phyloP scores from a whole-genome alignment of 2,888 invertebrate genomes.

The Clusia tigrina region DNA sequence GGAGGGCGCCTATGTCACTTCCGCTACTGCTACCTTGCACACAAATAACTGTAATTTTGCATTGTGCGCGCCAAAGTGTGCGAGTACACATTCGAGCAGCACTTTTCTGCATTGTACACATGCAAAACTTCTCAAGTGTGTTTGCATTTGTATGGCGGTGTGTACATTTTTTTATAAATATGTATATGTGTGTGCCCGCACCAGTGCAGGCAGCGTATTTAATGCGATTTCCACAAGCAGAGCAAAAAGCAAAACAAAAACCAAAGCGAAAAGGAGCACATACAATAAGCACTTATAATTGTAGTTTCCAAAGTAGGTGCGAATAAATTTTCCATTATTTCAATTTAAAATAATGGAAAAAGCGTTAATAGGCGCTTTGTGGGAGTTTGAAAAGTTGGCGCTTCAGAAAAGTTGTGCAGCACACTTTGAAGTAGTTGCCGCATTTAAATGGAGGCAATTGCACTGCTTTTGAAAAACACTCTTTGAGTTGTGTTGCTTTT shows the following conservation, averaged over 20 bases:
- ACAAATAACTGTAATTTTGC: conserved; percentile 56
- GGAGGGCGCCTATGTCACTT: background rate
- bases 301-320: conserved; percentile 25
- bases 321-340: conserved; percentile 25
- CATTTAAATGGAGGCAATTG: no score
- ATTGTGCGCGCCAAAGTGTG: conserved; percentile 39
- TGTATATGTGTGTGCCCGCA: background rate
- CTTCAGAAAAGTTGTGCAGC: no score
- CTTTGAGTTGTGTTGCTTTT: no score
- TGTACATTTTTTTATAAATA: background rate
- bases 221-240: conserved; percentile 22
- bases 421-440: no score
- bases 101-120: background rate
- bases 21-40: conserved; percentile 14
- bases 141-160: conserved; percentile 16
- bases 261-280: background rate
- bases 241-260: background rate
- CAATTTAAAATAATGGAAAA: conserved; percentile 27
- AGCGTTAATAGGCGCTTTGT: no score
- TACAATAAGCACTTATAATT: conserved; percentile 21
- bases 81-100: conserved; percentile 10
- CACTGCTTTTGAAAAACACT: no score
- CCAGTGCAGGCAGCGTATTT: conserved; percentile 12
- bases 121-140: conserved; percentile 14
- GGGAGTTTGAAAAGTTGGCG: no score